A percentile compares a stretch with the other conserved stretches of the same genome.
Evolutionary conservation across 2,888 invertebrate genomes (phyloP).

Genomic region (Trichogramma dendrolimi): DNA sequence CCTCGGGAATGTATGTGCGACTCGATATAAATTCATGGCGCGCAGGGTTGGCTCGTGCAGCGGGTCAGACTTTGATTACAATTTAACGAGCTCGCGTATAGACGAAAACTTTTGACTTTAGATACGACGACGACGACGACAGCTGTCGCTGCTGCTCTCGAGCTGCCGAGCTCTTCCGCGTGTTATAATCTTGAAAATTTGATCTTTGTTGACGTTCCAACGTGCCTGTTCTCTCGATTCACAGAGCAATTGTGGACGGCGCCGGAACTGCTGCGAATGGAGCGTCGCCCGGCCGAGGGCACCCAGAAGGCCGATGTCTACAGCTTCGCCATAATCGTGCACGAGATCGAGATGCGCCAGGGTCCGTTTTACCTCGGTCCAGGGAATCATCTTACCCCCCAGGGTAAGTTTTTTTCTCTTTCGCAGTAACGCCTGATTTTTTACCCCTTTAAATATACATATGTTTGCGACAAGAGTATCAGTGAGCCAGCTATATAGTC

Average conservation of each 20-base stretch:
- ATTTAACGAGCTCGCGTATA: too few relatives aligned
- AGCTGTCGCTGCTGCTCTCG: neutral
- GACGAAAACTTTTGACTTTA: too few relatives aligned
- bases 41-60: too few relatives aligned
- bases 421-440: neutral
- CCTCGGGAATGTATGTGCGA: too few relatives aligned
- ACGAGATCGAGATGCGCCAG: constrained; percentile 84
- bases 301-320: constrained; percentile 93
- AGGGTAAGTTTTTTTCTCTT: constrained; percentile 59
- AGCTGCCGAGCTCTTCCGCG: neutral
- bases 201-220: neutral
- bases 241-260: constrained; percentile 87
- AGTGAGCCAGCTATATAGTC: neutral
- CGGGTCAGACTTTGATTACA: too few relatives aligned
- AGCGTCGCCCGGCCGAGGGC: constrained; percentile 62
- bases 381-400: constrained; percentile 61
- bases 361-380: constrained; percentile 81
- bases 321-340: constrained; percentile 89
- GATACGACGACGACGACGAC: too few relatives aligned
- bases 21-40: too few relatives aligned
- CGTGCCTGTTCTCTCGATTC: constrained; percentile 30
- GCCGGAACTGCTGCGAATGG: constrained; percentile 77
- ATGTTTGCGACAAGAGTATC: neutral
- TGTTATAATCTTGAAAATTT: neutral
- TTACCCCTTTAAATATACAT: neutral